A percentile compares a stretch with the other conserved stretches of the same genome.
Conservation (phyloP, 92 coral and sea anemone species). For the Diadumene lineata region DNA sequence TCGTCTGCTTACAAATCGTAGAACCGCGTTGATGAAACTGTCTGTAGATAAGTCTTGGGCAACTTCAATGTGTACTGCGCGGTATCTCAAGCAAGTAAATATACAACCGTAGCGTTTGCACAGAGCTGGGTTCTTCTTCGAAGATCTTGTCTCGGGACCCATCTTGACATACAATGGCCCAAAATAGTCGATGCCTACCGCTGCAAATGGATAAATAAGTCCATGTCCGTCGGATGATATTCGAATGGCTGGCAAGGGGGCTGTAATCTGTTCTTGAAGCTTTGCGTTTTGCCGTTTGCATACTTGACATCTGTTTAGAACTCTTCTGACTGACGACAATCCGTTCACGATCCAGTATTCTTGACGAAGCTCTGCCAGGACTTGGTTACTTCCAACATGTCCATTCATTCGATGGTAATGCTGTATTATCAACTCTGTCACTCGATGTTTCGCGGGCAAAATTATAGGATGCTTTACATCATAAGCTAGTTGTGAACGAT, state of each 20-base stretch:
- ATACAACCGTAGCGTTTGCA: constrained; percentile 58
- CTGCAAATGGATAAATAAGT: constrained; percentile 53
- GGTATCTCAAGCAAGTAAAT: constrained; percentile 58
- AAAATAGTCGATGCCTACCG: constrained; percentile 59
- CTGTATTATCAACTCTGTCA: constrained; percentile 21
- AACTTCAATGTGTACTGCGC: constrained; percentile 59
- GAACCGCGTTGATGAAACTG: constrained; percentile 48
- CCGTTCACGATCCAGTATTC: constrained; percentile 41
- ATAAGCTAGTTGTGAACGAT: constrained; percentile 30
- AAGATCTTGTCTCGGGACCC: constrained; percentile 49
- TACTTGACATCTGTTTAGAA: constrained; percentile 37
- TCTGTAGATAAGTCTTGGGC: constrained; percentile 52
- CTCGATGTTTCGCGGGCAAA: constrained; percentile 41
- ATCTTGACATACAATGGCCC: constrained; percentile 54
- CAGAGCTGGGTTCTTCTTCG: constrained; percentile 35
- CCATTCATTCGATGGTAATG: constrained; percentile 41
- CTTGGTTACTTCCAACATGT: constrained; percentile 56
- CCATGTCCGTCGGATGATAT: constrained; percentile 57
- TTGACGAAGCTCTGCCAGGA: constrained; percentile 38
- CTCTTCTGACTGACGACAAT: constrained; percentile 43
- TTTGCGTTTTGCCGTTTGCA: constrained; percentile 56
- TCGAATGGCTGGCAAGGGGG: constrained; percentile 51
- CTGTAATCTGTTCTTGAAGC: constrained; percentile 46
- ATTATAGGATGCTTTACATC: constrained; percentile 52
- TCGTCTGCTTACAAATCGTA: constrained; percentile 51